Evolutionary conservation across 2,888 invertebrate genomes (phyloP), one percentile per base, ranked within the genome.

Genomic region (Unio delphinus): DNA sequence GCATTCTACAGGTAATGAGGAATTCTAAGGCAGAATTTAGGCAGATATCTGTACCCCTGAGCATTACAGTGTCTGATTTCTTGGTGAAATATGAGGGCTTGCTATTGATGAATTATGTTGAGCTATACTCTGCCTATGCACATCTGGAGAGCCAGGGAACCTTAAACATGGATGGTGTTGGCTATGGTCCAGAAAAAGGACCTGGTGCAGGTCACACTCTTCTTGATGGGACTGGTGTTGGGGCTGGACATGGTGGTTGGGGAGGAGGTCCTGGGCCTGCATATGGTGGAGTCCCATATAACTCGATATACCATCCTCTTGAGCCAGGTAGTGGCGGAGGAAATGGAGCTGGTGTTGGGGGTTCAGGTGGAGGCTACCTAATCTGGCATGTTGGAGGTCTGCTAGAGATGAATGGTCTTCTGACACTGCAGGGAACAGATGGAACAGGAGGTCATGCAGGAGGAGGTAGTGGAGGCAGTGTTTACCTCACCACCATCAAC

Each of bases 381-480:
- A 62, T 76, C 30, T 84, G 83, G 84, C 69, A 82, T 34, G 74
- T 78, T 18, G 83, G 76, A 34, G 82, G 81, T 55, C 62, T 76
- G 11, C 69, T 85, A 4, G 83, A 85, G 66, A 65, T 85, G 65
- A 79, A 85, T 73, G 85, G 85, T n/a, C 65, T 81, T 4, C 67
- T 85, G 7, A 72, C 80, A 5, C 66, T 82, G 15, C 69, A 72
- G 54, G 85, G 85, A 18, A 66, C 63, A 34, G 68, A 75, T 72
- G 84, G 82, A 7, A 34, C 26, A 5, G 80, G 80, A 8, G 59
- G 34, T 5, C 67, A 82, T 73, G 78, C 83, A 26, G 85, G 83
- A 26, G 85, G 85, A 55, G 85, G 85, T 8, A 82, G 81, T 74
- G 84, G 83, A 34, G 85, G 85, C 0, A 75, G 81, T 71, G 68